Evolutionary conservation across 2,113 vertebrate genomes (phyloP).

Genomic region (Centrocercus urophasianus): DNA sequence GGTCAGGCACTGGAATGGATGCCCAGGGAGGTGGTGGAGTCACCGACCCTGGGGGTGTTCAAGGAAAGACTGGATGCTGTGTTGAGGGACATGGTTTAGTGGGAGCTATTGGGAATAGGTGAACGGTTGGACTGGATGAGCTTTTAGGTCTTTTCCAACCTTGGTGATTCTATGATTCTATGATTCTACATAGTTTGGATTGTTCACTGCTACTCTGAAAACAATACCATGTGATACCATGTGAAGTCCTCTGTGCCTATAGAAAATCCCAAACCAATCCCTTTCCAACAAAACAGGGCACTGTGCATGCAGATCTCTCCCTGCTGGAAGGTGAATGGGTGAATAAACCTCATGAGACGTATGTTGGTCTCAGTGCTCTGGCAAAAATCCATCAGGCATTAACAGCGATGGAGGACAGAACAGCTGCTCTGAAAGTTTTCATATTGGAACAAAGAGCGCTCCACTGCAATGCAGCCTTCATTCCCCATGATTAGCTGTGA

Average conservation of each 20-base stretch:
- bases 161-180: too few species aligned
- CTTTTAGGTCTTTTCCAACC: too few species aligned
- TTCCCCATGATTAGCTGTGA: not conserved
- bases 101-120: too few species aligned
- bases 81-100: too few species aligned
- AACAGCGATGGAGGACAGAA: not conserved
- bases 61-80: too few species aligned
- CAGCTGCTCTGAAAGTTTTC: not conserved
- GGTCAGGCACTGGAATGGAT: too few species aligned
- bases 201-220: not conserved
- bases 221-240: not conserved
- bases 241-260: not conserved
- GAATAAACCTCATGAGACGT: not conserved
- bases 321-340: not conserved
- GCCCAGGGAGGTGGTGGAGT: too few species aligned
- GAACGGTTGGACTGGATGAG: too few species aligned
- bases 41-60: too few species aligned
- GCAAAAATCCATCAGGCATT: not conserved
- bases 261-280: not conserved
- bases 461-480: not conserved
- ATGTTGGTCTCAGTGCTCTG: not conserved
- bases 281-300: not conserved
- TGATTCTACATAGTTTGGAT: not conserved
- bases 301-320: not conserved
- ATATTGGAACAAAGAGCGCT: not conserved